Conservation (phyloP, 2,888 invertebrate species). For the Erannis defoliaria region DNA sequence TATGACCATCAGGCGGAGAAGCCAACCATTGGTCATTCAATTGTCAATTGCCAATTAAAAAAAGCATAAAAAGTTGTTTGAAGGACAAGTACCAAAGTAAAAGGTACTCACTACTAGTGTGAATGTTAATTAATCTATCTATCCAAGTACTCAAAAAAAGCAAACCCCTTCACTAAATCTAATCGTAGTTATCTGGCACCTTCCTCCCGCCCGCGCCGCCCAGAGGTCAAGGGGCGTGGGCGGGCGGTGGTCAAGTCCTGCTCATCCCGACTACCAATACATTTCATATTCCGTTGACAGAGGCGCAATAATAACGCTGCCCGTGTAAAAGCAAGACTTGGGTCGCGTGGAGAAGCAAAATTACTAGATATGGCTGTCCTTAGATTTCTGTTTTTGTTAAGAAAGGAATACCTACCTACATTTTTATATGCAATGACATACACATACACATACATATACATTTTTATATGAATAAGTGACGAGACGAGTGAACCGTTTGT, state of each 20-base stretch:
- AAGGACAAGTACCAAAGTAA: too few species aligned
- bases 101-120: too few species aligned
- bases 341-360: slow-evolving; percentile 56
- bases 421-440: too few species aligned
- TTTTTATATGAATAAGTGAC: too few species aligned
- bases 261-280: slow-evolving; percentile 85
- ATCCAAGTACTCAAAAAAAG: slow-evolving; percentile 12
- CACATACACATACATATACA: too few species aligned
- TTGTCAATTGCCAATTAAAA: too few species aligned
- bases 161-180: slow-evolving; percentile 18
- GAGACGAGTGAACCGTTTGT: too few species aligned
- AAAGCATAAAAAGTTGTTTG: too few species aligned
- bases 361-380: slow-evolving; percentile 52
- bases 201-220: slow-evolving; percentile 60
- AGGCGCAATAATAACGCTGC: slow-evolving; percentile 84
- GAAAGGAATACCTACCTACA: too few species aligned
- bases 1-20: too few species aligned
- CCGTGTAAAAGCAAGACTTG: slow-evolving; percentile 81
- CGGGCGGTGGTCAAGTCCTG: slow-evolving; percentile 71
- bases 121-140: too few species aligned
- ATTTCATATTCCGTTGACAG: slow-evolving; percentile 87
- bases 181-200: slow-evolving; percentile 49
- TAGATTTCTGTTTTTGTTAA: background rate
- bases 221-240: slow-evolving; percentile 70
- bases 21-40: too few species aligned